A percentile compares a stretch with the other conserved stretches of the same genome.
phyloP scores from a whole-genome alignment of 2,888 invertebrate genomes.

The Rutpela maculata region DNA sequence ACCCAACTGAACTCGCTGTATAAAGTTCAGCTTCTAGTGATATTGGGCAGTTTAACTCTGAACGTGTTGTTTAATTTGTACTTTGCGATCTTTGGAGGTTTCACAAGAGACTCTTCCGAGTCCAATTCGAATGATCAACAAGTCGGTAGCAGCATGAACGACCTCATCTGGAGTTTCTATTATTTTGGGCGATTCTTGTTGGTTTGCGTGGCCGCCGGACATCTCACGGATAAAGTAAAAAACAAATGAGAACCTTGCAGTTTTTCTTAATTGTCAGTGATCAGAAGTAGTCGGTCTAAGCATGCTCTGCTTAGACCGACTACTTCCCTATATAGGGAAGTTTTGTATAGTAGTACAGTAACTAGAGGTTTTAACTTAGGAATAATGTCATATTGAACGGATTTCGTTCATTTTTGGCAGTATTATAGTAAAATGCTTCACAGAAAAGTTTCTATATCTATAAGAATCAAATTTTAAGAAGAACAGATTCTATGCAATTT shows the following conservation, averaged over 20 bases:
- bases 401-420: too few relatives aligned
- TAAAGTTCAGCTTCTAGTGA: conserved; percentile 48
- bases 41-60: conserved; percentile 46
- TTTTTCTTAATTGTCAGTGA: background rate
- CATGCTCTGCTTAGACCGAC: too few relatives aligned
- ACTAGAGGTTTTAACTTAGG: too few relatives aligned
- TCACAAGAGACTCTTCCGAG: conserved; percentile 44
- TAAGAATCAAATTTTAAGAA: too few relatives aligned
- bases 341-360: too few relatives aligned
- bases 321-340: too few relatives aligned
- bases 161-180: conserved; percentile 53
- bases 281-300: too few relatives aligned
- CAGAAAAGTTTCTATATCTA: too few relatives aligned
- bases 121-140: conserved; percentile 36
- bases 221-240: conserved; percentile 46
- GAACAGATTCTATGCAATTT: too few relatives aligned
- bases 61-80: conserved; percentile 54
- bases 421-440: too few relatives aligned
- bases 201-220: conserved; percentile 50
- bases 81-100: conserved; percentile 56
- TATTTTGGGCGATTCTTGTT: conserved; percentile 50
- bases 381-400: too few relatives aligned
- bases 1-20: conserved; percentile 45
- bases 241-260: background rate
- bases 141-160: conserved; percentile 47